A percentile compares a stretch with the other conserved stretches of the same genome.
These are phyloP conservation scores for Malacoctenus gilli DNA, from an alignment of 2,797 vertebrate genomes.

Conservation along the genomic window DNA sequence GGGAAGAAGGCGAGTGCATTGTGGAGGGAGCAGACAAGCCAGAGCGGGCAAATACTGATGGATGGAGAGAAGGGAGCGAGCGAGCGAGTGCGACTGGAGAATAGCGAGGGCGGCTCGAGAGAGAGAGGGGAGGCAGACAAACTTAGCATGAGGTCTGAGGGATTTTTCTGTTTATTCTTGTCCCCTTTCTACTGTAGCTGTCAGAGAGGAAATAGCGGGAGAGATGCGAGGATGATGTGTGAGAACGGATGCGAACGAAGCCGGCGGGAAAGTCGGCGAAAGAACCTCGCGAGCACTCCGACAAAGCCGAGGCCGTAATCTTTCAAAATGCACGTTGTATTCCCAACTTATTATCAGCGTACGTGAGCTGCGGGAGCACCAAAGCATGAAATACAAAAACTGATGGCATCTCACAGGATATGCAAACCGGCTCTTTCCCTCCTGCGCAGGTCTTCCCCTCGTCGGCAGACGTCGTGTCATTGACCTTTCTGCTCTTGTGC, in stretches of 20 bases:
- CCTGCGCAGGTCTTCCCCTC: conserved; percentile 23
- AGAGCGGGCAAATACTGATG: conserved; percentile 8
- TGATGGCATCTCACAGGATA: conserved; percentile 34
- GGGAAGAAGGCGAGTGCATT: conserved; percentile 16
- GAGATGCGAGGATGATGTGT: conserved; percentile 37
- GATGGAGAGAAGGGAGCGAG: not conserved
- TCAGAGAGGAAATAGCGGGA: conserved; percentile 20
- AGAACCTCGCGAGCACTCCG: conserved; percentile 17
- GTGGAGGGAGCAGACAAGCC: conserved; percentile 8
- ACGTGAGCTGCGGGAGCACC: conserved; percentile 35
- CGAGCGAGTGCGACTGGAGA: not conserved
- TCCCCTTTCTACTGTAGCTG: conserved; percentile 12
- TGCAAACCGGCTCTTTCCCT: conserved; percentile 39
- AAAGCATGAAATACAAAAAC: conserved; percentile 59
- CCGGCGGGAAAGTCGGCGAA: conserved; percentile 15
- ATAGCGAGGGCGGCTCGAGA: not conserved
- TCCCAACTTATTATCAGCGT: conserved; percentile 38
- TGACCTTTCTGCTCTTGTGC: conserved; percentile 38
- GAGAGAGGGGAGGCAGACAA: conserved; percentile 3
- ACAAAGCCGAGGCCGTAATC: conserved; percentile 36
- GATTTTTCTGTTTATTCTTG: conserved; percentile 39
- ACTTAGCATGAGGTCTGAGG: conserved; percentile 24
- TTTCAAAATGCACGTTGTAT: conserved; percentile 37
- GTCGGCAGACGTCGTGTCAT: conserved; percentile 25
- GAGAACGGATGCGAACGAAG: conserved; percentile 26